Conservation (phyloP, 2,888 invertebrate species). For the Arctia plantaginis region DNA sequence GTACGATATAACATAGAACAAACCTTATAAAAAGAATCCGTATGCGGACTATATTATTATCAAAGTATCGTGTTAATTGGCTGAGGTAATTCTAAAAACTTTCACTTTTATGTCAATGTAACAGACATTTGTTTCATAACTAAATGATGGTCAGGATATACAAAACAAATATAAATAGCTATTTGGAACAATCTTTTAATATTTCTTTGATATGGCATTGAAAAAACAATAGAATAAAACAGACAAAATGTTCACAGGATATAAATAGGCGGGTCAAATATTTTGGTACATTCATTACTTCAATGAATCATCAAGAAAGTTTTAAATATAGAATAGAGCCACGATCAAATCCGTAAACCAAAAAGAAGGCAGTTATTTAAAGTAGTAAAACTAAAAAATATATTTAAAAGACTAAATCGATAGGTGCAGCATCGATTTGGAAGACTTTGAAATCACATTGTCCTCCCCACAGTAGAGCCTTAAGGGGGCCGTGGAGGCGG, state of each 20-base stretch:
- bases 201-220: background rate
- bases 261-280: background rate
- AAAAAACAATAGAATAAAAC: background rate
- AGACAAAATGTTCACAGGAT: background rate
- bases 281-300: background rate
- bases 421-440: too few relatives aligned
- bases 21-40: conserved; percentile 43
- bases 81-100: conserved; percentile 14
- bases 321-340: background rate
- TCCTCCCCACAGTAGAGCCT: background rate
- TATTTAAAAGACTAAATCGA: too few relatives aligned
- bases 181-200: background rate
- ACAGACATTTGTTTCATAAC: background rate
- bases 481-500: background rate
- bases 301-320: background rate
- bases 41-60: conserved; percentile 35
- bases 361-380: too few relatives aligned
- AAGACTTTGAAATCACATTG: background rate
- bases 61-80: conserved; percentile 28
- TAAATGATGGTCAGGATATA: background rate
- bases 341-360: background rate
- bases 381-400: too few relatives aligned
- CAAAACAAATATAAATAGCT: background rate
- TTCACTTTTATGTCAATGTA: conserved; percentile 5
- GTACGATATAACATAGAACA: conserved; percentile 32